Evolutionary conservation across 2,888 invertebrate species (phyloP).

Genomic region (Oligia latruncula): DNA sequence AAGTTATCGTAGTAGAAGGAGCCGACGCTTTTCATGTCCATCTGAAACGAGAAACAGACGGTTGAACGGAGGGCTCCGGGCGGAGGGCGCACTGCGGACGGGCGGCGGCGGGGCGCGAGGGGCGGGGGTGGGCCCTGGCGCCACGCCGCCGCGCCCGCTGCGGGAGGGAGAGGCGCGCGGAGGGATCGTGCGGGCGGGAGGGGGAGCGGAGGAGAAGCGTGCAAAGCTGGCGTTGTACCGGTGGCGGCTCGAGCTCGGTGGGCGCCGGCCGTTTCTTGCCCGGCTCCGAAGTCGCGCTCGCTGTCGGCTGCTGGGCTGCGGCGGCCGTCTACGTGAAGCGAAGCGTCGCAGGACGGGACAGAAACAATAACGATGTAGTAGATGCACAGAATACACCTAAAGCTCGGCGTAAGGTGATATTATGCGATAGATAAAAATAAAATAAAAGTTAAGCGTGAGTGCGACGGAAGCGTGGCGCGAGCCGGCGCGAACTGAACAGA

Average conservation of each 20-base stretch:
- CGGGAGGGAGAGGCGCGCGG: conserved; percentile 76
- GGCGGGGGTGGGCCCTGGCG: conserved; percentile 76
- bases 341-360: conserved; percentile 90
- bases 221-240: conserved; percentile 96
- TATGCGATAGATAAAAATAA: conserved; percentile 89
- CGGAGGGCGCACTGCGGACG: conserved; percentile 78
- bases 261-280: conserved; percentile 98
- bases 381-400: conserved; percentile 91
- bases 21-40: conserved; percentile 98
- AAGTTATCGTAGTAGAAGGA: conserved; percentile 99
- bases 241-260: conserved; percentile 92
- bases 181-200: conserved; percentile 80
- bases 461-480: conserved; percentile 90
- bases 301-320: conserved; percentile 91
- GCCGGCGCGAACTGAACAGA: conserved; percentile 87
- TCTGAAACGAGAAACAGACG: conserved; percentile 93
- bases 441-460: conserved; percentile 89
- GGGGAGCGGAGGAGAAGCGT: conserved; percentile 89
- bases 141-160: conserved; percentile 74
- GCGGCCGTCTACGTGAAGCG: conserved; percentile 90
- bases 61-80: conserved; percentile 78
- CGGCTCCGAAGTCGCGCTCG: conserved; percentile 93
- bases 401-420: conserved; percentile 89
- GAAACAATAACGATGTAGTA: conserved; percentile 90
- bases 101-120: conserved; percentile 80